Base-by-base conservation (phyloP, 2,888 invertebrate genomes). In the Hydropsyche betteni region DNA sequence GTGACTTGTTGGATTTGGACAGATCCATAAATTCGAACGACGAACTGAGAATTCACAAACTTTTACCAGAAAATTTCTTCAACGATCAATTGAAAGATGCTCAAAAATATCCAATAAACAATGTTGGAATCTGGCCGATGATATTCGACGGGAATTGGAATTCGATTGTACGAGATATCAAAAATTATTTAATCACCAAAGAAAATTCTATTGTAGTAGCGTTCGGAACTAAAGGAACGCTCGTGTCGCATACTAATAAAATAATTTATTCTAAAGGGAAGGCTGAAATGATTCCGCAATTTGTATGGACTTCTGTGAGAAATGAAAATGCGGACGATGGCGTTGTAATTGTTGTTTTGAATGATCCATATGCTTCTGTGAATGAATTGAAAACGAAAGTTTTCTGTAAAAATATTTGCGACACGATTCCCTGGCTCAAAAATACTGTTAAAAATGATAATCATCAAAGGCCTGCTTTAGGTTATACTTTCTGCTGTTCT, bases 401-500 rank as follows among this genome's bases (percentile, higher is more conserved):
- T n/a, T 79, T 77, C 14, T 78, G 80, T 44, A 64, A 75, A 16
- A 76, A 69, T 70, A 69, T 73, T 36, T 80, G 80, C 64, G 51
- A 68, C 1, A 55, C 75, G 34, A 76, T 80, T 12, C 24, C 75
- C n/a, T 80, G 80, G 80, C 36, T 79, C 10, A 44, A 51, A 14
- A 53, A 55, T 12, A 44, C 77, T 14, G n/a, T 75, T 5, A 78
- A 79, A 71, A 77, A 74, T 55, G 72, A 76, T 16, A 79, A 79
- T 64, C 58, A 76, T 50, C 76, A 77, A 14, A 73, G 76, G 50
- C 53, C 76, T 5, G 73, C 73, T 34, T 74, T 76, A 14, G 80
- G 80, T 8, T 80, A 77, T 74, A 77, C 80, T 16, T 80, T 78
- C 68, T 80, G 80, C 64, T 80, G 80, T 58, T 8, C 10, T 0